Evolutionary conservation across 2,113 vertebrate species (phyloP), one percentile per base, ranked within the genome.

Genomic region (Pterocles burchelli): DNA sequence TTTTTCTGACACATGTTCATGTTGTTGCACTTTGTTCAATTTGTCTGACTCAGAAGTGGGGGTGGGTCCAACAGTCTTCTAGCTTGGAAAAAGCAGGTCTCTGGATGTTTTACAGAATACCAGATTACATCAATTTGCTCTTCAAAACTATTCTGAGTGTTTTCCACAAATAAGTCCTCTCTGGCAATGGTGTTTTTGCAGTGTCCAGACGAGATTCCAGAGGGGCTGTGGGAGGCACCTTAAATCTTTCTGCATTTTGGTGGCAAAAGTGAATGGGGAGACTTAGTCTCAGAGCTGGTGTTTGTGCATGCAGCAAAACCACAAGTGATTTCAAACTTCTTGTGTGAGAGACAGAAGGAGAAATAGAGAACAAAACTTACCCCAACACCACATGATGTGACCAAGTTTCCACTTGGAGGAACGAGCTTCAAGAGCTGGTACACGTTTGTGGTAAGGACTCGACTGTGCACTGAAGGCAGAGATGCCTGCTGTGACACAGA

Each of bases 261-360:
- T 88, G 48, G 52, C 17, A 38, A 65, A 68, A 87, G 21, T 5
- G 11, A 34, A 5, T 19, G 25, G 38, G 36, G 24, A 75, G 52
- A 66, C 46, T 38, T 2, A 2, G 9, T 83, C 38, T 46, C 41
- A 13, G 24, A 6, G 1, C 3, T 5, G 1, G 8, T 1, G 0
- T 14, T 68, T 58, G 45, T 48, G 22, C 20, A 18, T 4, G 3
- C 16, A 62, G 45, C 0, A 2, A 95, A 90, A 85, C 38, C 18
- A 85, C 49, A 82, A 75, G 49, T n/a, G 9, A 49, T 62, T 75
- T 89, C 19, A 55, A 63, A n/a, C 11, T 6, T 26, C 41, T 41
- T 36, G 13, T 74, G 59, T 70, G 84, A 80, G 57, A 95, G 14
- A 49, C 11, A 83, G 26, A 29, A 68, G 22, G 7, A 77, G 84